phyloP scores from a whole-genome alignment of 2,888 invertebrate species.

The Tridacna gigas region DNA sequence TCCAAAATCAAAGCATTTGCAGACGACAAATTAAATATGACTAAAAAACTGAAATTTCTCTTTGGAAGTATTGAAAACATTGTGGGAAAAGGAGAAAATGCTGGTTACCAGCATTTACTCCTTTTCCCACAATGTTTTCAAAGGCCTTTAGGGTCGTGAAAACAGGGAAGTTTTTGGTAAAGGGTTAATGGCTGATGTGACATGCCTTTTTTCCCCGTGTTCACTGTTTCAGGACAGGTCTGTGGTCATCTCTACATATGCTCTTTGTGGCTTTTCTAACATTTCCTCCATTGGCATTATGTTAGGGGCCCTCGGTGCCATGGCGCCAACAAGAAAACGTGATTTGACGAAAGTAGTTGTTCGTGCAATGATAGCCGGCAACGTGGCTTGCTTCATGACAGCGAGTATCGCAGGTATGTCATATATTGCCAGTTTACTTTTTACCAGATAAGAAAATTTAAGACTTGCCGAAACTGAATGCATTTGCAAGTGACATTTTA shows the following conservation, averaged over 20 bases:
- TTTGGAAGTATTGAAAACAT: too few relatives aligned
- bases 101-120: not conserved
- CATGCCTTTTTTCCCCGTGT: too few relatives aligned
- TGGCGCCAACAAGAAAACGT: slow-evolving; percentile 77
- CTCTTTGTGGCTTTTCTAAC: slow-evolving; percentile 82
- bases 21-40: too few relatives aligned
- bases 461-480: too few relatives aligned
- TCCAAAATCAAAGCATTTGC: too few relatives aligned
- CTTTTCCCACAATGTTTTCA: not conserved
- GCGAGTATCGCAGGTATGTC: slow-evolving; percentile 82
- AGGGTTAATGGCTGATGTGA: too few relatives aligned
- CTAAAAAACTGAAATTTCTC: too few relatives aligned
- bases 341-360: slow-evolving; percentile 76
- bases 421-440: too few relatives aligned
- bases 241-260: slow-evolving; percentile 79
- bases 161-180: too few relatives aligned
- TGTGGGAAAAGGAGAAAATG: slow-evolving; percentile 3
- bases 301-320: slow-evolving; percentile 77
- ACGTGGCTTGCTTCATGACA: slow-evolving; percentile 84
- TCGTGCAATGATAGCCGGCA: slow-evolving; percentile 84
- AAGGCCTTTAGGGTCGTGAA: too few relatives aligned
- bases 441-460: too few relatives aligned
- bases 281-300: slow-evolving; percentile 80
- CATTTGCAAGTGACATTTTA: too few relatives aligned
- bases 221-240: slow-evolving; percentile 50